phyloP scores from a whole-genome alignment of 2,113 vertebrate genomes.

The Periophthalmodon schlosseri region DNA sequence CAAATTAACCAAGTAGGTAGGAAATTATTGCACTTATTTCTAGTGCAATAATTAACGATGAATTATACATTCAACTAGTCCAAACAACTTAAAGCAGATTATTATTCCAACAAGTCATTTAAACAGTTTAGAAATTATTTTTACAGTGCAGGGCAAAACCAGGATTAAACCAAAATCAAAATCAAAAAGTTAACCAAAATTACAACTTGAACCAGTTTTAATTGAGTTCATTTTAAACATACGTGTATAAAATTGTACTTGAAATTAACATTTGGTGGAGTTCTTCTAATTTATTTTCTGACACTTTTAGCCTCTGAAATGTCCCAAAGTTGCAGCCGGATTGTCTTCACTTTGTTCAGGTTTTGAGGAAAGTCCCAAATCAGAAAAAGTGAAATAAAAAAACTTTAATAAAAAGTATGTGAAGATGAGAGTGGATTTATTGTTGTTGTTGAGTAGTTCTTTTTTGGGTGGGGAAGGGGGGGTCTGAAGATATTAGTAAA shows the following conservation, averaged over 20 bases:
- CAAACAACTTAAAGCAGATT: not conserved
- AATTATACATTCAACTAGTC: not conserved
- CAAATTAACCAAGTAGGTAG: too few relatives aligned
- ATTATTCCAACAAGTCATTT: too few relatives aligned
- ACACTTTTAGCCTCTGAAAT: not conserved
- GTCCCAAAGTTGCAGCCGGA: not conserved
- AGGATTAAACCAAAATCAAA: not conserved
- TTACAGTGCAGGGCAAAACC: not conserved
- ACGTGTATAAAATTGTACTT: not conserved
- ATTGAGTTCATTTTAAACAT: not conserved
- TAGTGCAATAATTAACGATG: too few relatives aligned
- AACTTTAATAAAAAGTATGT: not conserved
- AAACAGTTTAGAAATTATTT: too few relatives aligned
- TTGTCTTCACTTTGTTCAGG: not conserved
- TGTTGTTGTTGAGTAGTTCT: not conserved
- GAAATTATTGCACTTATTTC: too few relatives aligned
- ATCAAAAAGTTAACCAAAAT: not conserved
- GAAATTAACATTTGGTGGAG: not conserved
- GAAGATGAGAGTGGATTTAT: not conserved
- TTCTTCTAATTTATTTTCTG: not conserved
- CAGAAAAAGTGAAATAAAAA: constrained; percentile 4
- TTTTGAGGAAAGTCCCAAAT: not conserved
- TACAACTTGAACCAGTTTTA: not conserved
- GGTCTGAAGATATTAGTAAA: too few relatives aligned
- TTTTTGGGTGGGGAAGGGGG: not conserved